A percentile compares a stretch with the other conserved stretches of the same genome.
phyloP scores from a whole-genome alignment of 2,113 vertebrate genomes.

The Archilochus colubris region DNA sequence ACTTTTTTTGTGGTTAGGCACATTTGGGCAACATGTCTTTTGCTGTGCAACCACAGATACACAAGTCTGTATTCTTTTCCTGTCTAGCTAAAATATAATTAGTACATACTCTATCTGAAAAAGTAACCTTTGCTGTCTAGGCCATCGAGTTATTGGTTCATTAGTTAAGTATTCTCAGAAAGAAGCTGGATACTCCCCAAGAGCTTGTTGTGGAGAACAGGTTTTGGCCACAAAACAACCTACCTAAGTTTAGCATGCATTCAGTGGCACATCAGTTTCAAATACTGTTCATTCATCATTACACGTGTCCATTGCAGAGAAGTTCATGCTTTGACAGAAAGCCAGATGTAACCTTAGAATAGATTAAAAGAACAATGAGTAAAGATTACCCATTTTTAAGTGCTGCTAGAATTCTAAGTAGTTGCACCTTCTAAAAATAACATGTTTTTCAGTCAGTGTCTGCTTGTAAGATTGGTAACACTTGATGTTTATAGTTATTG shows the following conservation, averaged over 20 bases:
- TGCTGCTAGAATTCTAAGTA: neutral
- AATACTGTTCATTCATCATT: neutral
- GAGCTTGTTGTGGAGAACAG: neutral
- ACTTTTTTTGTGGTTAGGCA: accelerated
- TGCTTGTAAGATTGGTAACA: too few relatives aligned
- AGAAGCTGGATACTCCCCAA: neutral
- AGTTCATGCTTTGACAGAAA: neutral
- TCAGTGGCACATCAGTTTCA: neutral
- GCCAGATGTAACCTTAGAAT: neutral
- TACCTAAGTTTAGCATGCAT: neutral
- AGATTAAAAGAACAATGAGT: neutral
- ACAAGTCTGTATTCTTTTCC: neutral
- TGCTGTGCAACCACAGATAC: neutral
- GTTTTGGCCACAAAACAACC: neutral
- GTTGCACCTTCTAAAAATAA: too few relatives aligned
- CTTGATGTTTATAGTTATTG: too few relatives aligned
- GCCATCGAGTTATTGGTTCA: neutral
- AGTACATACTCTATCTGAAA: neutral
- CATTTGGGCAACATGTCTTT: neutral
- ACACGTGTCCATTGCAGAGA: neutral
- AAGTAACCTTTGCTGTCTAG: neutral
- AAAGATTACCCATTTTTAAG: neutral
- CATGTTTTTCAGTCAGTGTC: too few relatives aligned
- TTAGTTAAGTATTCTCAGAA: neutral
- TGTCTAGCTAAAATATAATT: neutral